These are phyloP conservation scores for Drosophila paracracens DNA, from an alignment of 2,888 invertebrate species.

Conservation along the genomic window DNA sequence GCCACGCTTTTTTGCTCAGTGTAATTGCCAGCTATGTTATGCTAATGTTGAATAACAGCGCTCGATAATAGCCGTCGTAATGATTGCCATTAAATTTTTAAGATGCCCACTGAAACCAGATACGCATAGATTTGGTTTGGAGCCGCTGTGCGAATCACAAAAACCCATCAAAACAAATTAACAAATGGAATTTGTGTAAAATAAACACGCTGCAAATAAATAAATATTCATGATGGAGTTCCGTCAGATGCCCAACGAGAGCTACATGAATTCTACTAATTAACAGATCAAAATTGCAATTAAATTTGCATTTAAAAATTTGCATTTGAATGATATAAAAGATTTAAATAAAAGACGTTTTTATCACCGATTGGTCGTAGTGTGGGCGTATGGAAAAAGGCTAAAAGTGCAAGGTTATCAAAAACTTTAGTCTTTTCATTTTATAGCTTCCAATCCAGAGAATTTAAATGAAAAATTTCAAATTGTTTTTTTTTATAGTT, in stretches of 20 bases:
- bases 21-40: conserved; percentile 33
- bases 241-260: conserved; percentile 29
- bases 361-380: not conserved
- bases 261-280: conserved; percentile 46
- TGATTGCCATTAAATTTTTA: conserved; percentile 44
- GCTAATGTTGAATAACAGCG: conserved; percentile 52
- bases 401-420: conserved; percentile 1
- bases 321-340: conserved; percentile 30
- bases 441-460: not conserved
- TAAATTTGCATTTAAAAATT: conserved; percentile 57
- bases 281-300: conserved; percentile 60
- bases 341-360: not conserved
- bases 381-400: conserved; percentile 7
- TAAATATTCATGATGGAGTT: conserved; percentile 70
- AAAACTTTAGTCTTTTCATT: not conserved
- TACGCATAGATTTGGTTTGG: conserved; percentile 42
- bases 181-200: conserved; percentile 30
- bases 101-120: conserved; percentile 55
- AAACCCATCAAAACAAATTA: conserved; percentile 64
- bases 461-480: not conserved
- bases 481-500: conserved; percentile 50
- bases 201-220: conserved; percentile 37
- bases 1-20: conserved; percentile 1
- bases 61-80: conserved; percentile 49
- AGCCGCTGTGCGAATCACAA: conserved; percentile 37